Base-by-base conservation (phyloP, 1,140 invertebrate genomes). In the Diorhabda carinulata region DNA sequence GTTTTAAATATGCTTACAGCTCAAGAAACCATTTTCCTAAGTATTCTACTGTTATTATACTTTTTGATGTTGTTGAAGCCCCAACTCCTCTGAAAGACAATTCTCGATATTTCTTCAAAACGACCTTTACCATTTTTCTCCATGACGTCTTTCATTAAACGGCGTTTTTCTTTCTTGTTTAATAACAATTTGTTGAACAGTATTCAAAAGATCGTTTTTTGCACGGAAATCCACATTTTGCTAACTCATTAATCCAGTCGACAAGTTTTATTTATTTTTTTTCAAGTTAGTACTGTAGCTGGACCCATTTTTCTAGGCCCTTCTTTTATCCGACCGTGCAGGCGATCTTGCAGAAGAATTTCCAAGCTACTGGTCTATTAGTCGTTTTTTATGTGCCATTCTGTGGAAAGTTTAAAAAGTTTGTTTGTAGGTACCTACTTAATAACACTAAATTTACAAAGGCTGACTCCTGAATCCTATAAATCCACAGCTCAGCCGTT, bases 311-410 rank as follows among this genome's bases (percentile, higher is more conserved):
- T 72, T 41, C 58, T n/a, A 42, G 60, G 61, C 4, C n/a, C 43
- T 68, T 71, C 69, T 61, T 56, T 7, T 40, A 74, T 66, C 7
- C 73, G 40, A 42, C 64, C 67, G 65, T 69, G 64, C 43, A 74
- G 7, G 10, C 68, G 41, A 67, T 74, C 70, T 69, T 73, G 69
- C 43, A 76, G n/a, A 57, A 68, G 74, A n/a, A 62, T 65, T 47
- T 64, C 45, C 25, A 25, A 25, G 25, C 25, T 25, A 25, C 25
- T 25, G 25, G 25, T 25, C 25, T 25, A 25, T 25, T 25, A 25
- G 25, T 25, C 1, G 25, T 25, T 25, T 25, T 1, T 25, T 25
- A 25, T 25, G 25, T 25, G 25, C 25, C 25, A 25, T 25, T 25
- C 25, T 25, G 25, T 25, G 25, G 25, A 25, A 25, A 25, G 25